Evolutionary conservation across 2,797 vertebrate species (phyloP).

Genomic region (Falco naumanni): DNA sequence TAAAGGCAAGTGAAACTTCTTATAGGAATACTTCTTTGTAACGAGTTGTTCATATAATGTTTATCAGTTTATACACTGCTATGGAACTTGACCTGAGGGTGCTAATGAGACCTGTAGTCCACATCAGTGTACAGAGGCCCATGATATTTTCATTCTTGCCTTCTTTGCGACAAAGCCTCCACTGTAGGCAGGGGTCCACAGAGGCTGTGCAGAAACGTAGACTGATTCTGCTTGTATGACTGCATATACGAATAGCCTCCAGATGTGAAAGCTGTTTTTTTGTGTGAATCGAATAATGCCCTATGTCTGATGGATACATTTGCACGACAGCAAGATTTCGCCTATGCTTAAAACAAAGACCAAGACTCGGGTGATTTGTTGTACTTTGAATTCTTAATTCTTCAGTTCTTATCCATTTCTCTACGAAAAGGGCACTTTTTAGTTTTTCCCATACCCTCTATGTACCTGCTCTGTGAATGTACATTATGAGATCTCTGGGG

Average conservation of each 20-base stretch:
- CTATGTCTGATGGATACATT: neutral
- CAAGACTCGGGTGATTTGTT: neutral
- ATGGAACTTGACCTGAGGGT: neutral
- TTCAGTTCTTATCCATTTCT: neutral
- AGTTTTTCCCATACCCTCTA: neutral
- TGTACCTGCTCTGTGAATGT: neutral
- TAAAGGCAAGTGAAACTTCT: neutral
- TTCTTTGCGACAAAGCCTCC: neutral
- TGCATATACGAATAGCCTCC: neutral
- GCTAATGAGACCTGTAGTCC: neutral
- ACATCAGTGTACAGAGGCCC: neutral
- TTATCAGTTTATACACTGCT: neutral
- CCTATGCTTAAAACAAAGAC: neutral
- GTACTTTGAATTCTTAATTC: neutral
- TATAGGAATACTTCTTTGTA: neutral
- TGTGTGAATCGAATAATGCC: neutral
- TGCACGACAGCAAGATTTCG: neutral
- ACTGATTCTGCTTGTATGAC: neutral
- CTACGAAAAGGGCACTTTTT: neutral
- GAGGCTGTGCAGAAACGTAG: neutral
- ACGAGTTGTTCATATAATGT: neutral
- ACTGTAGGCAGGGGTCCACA: neutral
- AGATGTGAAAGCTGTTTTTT: neutral
- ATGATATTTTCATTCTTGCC: neutral
- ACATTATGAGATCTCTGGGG: neutral